Conservation (phyloP, 2,797 vertebrate genomes). For the Chelon auratus region DNA sequence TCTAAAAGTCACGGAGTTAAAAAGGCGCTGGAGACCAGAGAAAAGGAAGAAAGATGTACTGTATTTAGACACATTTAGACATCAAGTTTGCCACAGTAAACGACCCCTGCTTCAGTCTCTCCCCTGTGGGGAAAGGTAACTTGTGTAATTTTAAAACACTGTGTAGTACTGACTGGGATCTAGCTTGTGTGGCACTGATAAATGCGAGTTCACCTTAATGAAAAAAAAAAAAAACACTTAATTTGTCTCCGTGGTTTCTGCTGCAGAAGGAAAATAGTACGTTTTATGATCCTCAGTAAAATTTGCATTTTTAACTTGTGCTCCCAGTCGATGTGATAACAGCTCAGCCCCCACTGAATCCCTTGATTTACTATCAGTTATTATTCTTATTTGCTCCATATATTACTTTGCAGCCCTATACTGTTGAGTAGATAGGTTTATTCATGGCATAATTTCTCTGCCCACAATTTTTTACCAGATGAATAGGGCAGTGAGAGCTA, state of each 20-base stretch:
- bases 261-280: slow-evolving; percentile 7
- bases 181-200: not conserved
- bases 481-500: slow-evolving; percentile 42
- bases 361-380: slow-evolving; percentile 15
- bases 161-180: slow-evolving; percentile 2
- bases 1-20: slow-evolving; percentile 29
- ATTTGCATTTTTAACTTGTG: slow-evolving; percentile 7
- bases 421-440: slow-evolving; percentile 35
- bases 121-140: slow-evolving; percentile 4
- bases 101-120: not conserved
- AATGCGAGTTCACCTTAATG: slow-evolving; percentile 23
- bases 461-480: slow-evolving; percentile 40
- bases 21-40: not conserved
- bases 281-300: slow-evolving; percentile 20
- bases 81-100: slow-evolving; percentile 10
- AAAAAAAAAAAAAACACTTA: slow-evolving; percentile 13
- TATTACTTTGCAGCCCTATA: slow-evolving; percentile 30
- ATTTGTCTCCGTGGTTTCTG: slow-evolving; percentile 19
- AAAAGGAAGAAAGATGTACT: slow-evolving; percentile 14
- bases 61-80: slow-evolving; percentile 8
- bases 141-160: slow-evolving; percentile 5
- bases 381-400: slow-evolving; percentile 13
- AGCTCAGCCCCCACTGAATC: slow-evolving; percentile 10
- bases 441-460: slow-evolving; percentile 46
- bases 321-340: slow-evolving; percentile 7